A percentile compares a stretch with the other conserved stretches of the same genome.
Evolutionary conservation across 2,113 vertebrate genomes (phyloP).

Genomic region (Scophthalmus maximus): DNA sequence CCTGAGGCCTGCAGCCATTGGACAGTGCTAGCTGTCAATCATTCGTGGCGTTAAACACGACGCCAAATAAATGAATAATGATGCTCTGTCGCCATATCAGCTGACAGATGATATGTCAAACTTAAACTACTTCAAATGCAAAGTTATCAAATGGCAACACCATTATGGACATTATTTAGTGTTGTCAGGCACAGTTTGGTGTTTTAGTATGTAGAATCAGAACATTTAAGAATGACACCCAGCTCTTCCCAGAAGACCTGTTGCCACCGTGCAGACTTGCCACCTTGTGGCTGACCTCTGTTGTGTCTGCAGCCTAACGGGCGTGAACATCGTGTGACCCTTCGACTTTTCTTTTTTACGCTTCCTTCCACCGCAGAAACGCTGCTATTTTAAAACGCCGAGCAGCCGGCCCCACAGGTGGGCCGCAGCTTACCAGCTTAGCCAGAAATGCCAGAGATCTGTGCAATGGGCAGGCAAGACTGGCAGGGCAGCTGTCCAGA

Average conservation of each 20-base stretch:
- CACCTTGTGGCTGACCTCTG: constrained; percentile 31
- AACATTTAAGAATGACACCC: no score
- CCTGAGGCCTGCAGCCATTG: no score
- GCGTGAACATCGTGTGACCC: constrained; percentile 30
- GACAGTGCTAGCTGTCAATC: no score
- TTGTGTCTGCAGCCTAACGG: constrained; percentile 17
- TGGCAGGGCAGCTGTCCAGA: constrained; percentile 81
- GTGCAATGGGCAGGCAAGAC: constrained; percentile 49
- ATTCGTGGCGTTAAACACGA: no score
- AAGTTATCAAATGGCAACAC: not conserved
- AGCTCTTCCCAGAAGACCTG: not conserved
- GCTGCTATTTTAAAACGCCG: constrained; percentile 75
- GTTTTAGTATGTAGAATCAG: no score
- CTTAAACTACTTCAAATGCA: not conserved
- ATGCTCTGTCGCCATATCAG: no score
- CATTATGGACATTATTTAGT: not conserved
- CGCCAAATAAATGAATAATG: not conserved
- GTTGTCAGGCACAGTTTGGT: no score
- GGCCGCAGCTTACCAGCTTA: constrained; percentile 58
- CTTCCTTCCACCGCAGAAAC: constrained; percentile 43
- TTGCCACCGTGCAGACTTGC: not conserved
- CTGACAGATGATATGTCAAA: not conserved
- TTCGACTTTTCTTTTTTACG: constrained; percentile 12
- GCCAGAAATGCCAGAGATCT: constrained; percentile 71
- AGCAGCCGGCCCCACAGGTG: constrained; percentile 61